Evolutionary conservation across 2,113 vertebrate genomes (phyloP).

Genomic region (Kryptolebias marmoratus): DNA sequence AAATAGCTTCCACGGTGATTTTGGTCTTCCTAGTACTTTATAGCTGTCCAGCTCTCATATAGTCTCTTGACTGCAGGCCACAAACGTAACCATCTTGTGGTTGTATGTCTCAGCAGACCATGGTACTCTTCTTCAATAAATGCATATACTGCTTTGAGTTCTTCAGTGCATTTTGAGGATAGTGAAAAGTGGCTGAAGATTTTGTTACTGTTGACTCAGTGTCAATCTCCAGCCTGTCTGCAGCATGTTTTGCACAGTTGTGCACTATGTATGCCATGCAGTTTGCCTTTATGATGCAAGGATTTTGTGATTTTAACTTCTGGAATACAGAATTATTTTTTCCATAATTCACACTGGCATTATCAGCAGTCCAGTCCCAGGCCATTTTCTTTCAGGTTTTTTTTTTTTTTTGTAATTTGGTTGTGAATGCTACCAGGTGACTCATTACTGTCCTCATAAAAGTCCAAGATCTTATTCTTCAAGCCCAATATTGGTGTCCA

Average conservation of each 20-base stretch:
- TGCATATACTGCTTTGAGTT: not conserved
- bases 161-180: not conserved
- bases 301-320: not conserved
- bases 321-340: not conserved
- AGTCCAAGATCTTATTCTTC: slow-evolving; percentile 11
- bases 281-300: slow-evolving; percentile 1
- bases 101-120: not conserved
- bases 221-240: not conserved
- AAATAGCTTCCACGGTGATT: slow-evolving; percentile 1
- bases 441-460: not conserved
- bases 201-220: not conserved
- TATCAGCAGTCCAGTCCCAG: not conserved
- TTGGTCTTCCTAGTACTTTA: not conserved
- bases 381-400: not conserved
- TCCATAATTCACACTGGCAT: not conserved
- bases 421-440: not conserved
- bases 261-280: slow-evolving; percentile 1
- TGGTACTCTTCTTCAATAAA: not conserved
- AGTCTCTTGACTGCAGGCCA: not conserved
- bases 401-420: not conserved
- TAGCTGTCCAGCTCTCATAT: too few relatives aligned
- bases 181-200: not conserved
- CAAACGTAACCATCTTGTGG: not conserved
- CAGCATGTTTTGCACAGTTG: slow-evolving; percentile 6
- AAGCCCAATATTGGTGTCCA: slow-evolving; percentile 6